These are phyloP conservation scores for Protodeltote pygarga DNA, from an alignment of 2,888 invertebrate species.

Conservation along the genomic window DNA sequence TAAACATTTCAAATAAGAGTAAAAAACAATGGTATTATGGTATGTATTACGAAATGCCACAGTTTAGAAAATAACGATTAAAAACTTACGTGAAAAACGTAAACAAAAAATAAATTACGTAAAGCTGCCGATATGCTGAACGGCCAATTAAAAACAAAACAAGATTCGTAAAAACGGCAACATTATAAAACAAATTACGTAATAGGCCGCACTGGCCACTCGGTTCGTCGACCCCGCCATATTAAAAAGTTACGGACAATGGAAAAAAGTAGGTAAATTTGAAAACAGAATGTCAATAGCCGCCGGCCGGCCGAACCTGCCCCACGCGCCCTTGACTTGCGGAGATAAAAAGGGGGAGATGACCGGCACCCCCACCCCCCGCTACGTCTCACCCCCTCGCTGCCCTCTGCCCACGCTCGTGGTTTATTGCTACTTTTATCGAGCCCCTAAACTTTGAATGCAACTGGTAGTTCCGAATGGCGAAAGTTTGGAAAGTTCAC, in stretches of 20 bases:
- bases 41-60: no score
- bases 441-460: constrained; percentile 69
- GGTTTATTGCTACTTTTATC: constrained; percentile 77
- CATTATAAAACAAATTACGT: constrained; percentile 60
- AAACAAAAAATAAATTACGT: constrained; percentile 34
- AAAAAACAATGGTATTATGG: no score
- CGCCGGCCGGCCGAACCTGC: constrained; percentile 84
- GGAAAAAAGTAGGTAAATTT: constrained; percentile 85
- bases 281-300: constrained; percentile 87
- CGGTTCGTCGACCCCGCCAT: constrained; percentile 77
- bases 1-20: no score
- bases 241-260: constrained; percentile 86
- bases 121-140: constrained; percentile 39
- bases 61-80: constrained; percentile 1
- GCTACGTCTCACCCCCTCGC: constrained; percentile 43
- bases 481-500: constrained; percentile 34
- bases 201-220: constrained; percentile 72
- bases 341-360: constrained; percentile 84
- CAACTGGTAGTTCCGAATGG: constrained; percentile 63
- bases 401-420: constrained; percentile 71
- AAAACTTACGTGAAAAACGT: constrained; percentile 13
- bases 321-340: constrained; percentile 86
- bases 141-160: constrained; percentile 49
- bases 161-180: constrained; percentile 54
- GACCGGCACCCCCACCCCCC: constrained; percentile 70